These are phyloP conservation scores for Dilophus febrilis DNA, from an alignment of 2,888 invertebrate species.

Conservation along the genomic window DNA sequence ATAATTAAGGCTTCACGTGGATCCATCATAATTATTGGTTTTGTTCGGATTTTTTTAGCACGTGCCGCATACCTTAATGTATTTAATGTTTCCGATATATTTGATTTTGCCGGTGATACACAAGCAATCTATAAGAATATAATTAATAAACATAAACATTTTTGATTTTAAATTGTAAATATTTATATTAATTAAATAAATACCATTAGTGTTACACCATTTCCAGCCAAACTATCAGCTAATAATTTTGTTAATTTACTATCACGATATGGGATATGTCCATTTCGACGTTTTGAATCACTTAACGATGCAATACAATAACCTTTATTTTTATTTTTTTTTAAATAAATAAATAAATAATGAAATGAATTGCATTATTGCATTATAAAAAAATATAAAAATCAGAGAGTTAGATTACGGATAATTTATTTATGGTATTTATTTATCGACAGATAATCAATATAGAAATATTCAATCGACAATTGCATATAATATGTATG, in stretches of 20 bases:
- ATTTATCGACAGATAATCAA: too few relatives aligned
- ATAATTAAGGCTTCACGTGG: slow-evolving; percentile 82
- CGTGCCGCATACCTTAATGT: slow-evolving; percentile 83
- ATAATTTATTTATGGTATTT: too few relatives aligned
- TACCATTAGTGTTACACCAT: slow-evolving; percentile 89
- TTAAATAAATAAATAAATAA: too few relatives aligned
- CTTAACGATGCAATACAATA: slow-evolving; percentile 89
- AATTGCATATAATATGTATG: too few relatives aligned
- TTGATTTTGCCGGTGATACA: slow-evolving; percentile 75
- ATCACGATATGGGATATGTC: slow-evolving; percentile 88
- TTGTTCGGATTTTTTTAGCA: slow-evolving; percentile 82
- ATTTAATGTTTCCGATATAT: slow-evolving; percentile 73
- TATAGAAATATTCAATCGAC: too few relatives aligned
- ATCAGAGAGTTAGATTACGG: too few relatives aligned
- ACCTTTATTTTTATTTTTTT: too few relatives aligned
- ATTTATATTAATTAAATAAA: too few relatives aligned
- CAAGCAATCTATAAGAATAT: slow-evolving; percentile 62
- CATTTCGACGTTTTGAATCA: slow-evolving; percentile 56
- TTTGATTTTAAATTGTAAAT: not conserved
- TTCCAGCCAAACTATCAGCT: slow-evolving; percentile 85
- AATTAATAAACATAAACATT: not conserved
- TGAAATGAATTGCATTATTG: too few relatives aligned
- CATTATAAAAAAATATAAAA: too few relatives aligned
- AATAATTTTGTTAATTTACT: slow-evolving; percentile 85
- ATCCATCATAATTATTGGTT: slow-evolving; percentile 89